Percentiles rank a stretch among this genome's conserved stretches.
phyloP scores from a whole-genome alignment of 2,888 invertebrate species.

The Drosophila pegasa region DNA sequence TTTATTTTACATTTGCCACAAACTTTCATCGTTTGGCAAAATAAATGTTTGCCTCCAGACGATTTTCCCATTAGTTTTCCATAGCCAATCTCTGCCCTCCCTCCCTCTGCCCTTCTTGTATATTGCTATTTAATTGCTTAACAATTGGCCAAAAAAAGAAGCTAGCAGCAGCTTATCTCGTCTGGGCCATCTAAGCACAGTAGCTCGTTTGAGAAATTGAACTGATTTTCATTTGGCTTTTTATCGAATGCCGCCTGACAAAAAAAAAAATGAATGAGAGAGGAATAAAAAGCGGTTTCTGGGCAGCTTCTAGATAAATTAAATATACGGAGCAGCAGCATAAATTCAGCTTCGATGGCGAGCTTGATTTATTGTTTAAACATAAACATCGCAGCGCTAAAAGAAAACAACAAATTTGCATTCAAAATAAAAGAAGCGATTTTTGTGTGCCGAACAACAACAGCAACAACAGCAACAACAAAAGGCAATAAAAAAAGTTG shows the following conservation, averaged over 20 bases:
- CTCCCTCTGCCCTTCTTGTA: constrained; percentile 12
- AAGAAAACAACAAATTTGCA: constrained; percentile 47
- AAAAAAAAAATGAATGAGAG: no score
- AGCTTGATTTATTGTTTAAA: constrained; percentile 65
- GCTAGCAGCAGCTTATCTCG: not conserved
- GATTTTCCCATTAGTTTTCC: constrained; percentile 53
- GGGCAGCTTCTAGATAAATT: constrained; percentile 47
- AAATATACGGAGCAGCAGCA: constrained; percentile 43
- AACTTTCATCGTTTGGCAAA: constrained; percentile 69
- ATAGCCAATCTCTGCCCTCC: constrained; percentile 15
- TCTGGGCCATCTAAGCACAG: constrained; percentile 36
- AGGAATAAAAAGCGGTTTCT: constrained; percentile 54
- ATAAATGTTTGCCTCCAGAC: constrained; percentile 61
- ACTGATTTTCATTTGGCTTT: constrained; percentile 24
- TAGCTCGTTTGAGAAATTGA: constrained; percentile 47
- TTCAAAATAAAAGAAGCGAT: constrained; percentile 49
- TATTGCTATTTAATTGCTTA: constrained; percentile 74
- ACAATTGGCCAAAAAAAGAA: constrained; percentile 49
- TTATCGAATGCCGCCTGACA: constrained; percentile 45
- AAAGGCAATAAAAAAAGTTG: constrained; percentile 13
- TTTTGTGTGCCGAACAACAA: constrained; percentile 46
- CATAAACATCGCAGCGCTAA: constrained; percentile 36
- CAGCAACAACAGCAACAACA: constrained; percentile 10
- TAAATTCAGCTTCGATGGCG: constrained; percentile 39
- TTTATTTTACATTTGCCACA: constrained; percentile 68